These are phyloP conservation scores for Protobothrops mucrosquamatus DNA, from an alignment of 2,113 vertebrate genomes.

Conservation along the genomic window DNA sequence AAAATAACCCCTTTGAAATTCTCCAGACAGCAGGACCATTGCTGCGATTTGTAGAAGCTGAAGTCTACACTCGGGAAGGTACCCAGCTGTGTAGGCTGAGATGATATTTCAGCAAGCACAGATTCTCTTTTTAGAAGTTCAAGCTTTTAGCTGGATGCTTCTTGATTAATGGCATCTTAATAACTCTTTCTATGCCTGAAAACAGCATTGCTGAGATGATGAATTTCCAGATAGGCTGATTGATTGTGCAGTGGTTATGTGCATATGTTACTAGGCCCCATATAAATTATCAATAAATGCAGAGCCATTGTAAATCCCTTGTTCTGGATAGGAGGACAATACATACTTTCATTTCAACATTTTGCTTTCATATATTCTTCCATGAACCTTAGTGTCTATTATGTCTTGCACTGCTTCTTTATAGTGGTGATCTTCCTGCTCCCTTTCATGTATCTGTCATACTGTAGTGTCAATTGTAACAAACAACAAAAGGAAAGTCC, in stretches of 20 bases:
- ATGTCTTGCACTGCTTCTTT: constrained; percentile 47
- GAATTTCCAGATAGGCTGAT: constrained; percentile 64
- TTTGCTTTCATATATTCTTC: constrained; percentile 37
- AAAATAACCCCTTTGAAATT: neutral
- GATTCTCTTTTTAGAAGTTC: constrained; percentile 50
- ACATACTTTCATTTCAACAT: constrained; percentile 49
- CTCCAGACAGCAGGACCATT: neutral
- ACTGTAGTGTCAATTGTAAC: neutral
- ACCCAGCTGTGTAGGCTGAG: neutral
- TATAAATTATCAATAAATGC: constrained; percentile 64
- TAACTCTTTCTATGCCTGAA: constrained; percentile 54
- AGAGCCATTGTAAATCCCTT: constrained; percentile 55
- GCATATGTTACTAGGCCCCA: constrained; percentile 62
- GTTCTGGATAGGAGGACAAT: constrained; percentile 26
- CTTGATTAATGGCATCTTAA: constrained; percentile 66
- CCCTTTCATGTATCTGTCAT: constrained; percentile 35
- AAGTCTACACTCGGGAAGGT: neutral
- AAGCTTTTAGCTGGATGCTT: constrained; percentile 61
- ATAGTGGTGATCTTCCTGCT: constrained; percentile 27
- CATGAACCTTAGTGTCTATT: constrained; percentile 13
- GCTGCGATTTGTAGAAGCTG: neutral
- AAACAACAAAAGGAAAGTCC: constrained; percentile 37
- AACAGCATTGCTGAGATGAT: constrained; percentile 53
- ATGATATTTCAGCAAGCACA: constrained; percentile 32
- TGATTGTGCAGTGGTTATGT: constrained; percentile 57